These are phyloP conservation scores for Pachyseris speciosa DNA, from an alignment of 64 coral and sea anemone genomes.

Conservation along the genomic window DNA sequence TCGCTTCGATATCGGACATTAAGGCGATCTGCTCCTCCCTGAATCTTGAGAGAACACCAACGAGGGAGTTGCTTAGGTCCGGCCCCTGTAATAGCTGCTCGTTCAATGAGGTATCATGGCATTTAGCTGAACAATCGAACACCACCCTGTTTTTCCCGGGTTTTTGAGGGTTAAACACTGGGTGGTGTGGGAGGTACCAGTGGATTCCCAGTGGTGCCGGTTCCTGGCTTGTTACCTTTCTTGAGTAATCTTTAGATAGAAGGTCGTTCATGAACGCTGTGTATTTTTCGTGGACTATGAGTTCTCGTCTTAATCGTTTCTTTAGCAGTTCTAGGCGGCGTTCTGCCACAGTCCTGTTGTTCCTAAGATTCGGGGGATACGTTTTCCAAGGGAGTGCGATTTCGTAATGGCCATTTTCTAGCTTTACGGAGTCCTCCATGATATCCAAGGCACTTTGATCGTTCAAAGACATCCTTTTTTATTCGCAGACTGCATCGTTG, in stretches of 20 bases:
- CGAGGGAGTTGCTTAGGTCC: constrained; percentile 50
- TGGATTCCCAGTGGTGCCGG: neutral
- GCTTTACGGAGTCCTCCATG: constrained; percentile 19
- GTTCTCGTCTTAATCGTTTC: constrained; percentile 35
- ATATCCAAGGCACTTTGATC: constrained; percentile 25
- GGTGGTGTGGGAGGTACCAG: constrained; percentile 60
- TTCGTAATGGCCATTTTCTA: constrained; percentile 63
- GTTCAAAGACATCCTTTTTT: constrained; percentile 18
- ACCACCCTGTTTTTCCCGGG: constrained; percentile 41
- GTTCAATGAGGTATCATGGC: constrained; percentile 12
- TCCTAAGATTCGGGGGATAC: neutral
- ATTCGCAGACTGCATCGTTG: neutral
- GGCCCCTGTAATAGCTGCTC: constrained; percentile 35
- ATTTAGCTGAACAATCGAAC: constrained; percentile 56
- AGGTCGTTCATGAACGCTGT: constrained; percentile 13
- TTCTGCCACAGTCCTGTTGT: constrained; percentile 31
- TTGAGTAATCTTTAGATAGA: constrained; percentile 30
- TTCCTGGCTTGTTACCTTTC: constrained; percentile 15
- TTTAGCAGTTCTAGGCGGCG: neutral
- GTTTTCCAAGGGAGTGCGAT: constrained; percentile 39
- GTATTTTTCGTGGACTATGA: constrained; percentile 32
- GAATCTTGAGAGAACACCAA: constrained; percentile 45
- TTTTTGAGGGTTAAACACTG: constrained; percentile 30
- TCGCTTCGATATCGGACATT: constrained; percentile 62
- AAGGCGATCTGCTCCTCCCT: constrained; percentile 19